phyloP scores from a whole-genome alignment of 1,140 invertebrate species.

The Scaptomyza graminum region DNA sequence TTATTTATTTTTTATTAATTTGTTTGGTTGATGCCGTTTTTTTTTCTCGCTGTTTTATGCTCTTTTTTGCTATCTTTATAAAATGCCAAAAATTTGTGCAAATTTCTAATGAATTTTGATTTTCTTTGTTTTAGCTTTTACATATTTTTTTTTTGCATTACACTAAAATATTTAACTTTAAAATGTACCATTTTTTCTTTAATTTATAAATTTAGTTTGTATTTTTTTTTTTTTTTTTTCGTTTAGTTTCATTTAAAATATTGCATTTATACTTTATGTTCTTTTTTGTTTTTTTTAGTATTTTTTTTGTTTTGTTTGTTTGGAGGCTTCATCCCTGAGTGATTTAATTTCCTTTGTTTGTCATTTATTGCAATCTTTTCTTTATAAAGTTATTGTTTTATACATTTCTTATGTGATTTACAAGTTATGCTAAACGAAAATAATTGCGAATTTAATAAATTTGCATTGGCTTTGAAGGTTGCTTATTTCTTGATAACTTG shows the following conservation, averaged over 20 bases:
- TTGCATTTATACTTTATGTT: constrained; percentile 73
- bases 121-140: constrained; percentile 22
- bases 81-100: constrained; percentile 82
- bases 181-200: constrained; percentile 62
- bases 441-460: constrained; percentile 50
- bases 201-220: constrained; percentile 45
- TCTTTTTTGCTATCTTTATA: constrained; percentile 57
- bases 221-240: constrained; percentile 44
- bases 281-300: constrained; percentile 33
- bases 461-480: constrained; percentile 65
- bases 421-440: constrained; percentile 54
- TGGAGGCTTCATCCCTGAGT: constrained; percentile 82
- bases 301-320: constrained; percentile 68
- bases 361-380: constrained; percentile 79
- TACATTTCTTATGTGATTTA: constrained; percentile 72
- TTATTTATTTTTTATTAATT: constrained; percentile 28
- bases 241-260: constrained; percentile 72
- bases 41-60: constrained; percentile 58
- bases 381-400: constrained; percentile 81
- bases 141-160: constrained; percentile 46
- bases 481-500: constrained; percentile 57
- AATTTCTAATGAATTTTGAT: constrained; percentile 71
- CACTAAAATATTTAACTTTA: constrained; percentile 79
- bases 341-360: constrained; percentile 83
- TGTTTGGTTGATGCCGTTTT: constrained; percentile 15